A percentile compares a stretch with the other conserved stretches of the same genome.
phyloP scores from a whole-genome alignment of 2,888 invertebrate species.

The Campaea margaritaria region DNA sequence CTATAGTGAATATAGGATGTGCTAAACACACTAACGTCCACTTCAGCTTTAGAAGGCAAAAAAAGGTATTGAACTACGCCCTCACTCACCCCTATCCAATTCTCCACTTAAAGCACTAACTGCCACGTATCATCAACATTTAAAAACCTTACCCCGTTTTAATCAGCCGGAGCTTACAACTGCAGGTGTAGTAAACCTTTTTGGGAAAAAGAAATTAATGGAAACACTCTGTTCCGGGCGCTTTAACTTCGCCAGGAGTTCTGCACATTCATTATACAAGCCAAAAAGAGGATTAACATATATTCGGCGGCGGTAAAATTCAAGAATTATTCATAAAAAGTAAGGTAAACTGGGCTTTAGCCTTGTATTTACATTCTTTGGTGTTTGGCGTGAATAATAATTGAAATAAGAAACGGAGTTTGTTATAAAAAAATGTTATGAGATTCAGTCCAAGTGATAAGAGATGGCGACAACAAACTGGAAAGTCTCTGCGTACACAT shows the following conservation, averaged over 20 bases:
- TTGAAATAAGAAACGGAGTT: slow-evolving; percentile 3
- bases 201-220: slow-evolving; percentile 42
- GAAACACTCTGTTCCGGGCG: slow-evolving; percentile 38
- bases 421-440: not conserved
- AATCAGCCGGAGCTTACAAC: slow-evolving; percentile 35
- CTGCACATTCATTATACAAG: slow-evolving; percentile 49
- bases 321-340: slow-evolving; percentile 59
- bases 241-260: slow-evolving; percentile 31
- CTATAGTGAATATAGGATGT: too few species aligned
- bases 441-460: too few species aligned
- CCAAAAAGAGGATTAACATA: slow-evolving; percentile 49
- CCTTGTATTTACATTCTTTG: slow-evolving; percentile 47
- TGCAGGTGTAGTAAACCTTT: slow-evolving; percentile 43
- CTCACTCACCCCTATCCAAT: not conserved
- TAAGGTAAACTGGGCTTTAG: slow-evolving; percentile 44
- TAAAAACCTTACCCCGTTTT: slow-evolving; percentile 24
- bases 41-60: not conserved
- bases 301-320: slow-evolving; percentile 46
- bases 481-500: too few species aligned
- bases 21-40: not conserved
- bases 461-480: not conserved
- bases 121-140: slow-evolving; percentile 14
- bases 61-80: not conserved
- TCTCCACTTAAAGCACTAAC: too few species aligned
- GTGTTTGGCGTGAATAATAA: slow-evolving; percentile 20